Evolutionary conservation across 2,113 vertebrate species (phyloP).

Genomic region (Scomber colias): DNA sequence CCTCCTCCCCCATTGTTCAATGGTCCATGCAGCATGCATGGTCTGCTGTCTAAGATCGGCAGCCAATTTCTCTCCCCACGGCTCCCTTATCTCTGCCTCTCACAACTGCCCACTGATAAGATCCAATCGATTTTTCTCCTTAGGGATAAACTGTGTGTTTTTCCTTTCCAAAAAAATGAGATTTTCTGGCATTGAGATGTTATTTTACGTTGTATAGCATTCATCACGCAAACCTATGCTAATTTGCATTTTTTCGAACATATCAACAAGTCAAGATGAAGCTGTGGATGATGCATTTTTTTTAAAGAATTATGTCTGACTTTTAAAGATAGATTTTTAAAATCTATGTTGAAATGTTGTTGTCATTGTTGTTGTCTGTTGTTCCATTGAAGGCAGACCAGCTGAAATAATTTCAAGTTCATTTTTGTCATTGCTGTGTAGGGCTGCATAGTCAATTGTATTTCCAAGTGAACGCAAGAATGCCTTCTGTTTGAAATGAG

Average conservation of each 20-base stretch:
- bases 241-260: background rate
- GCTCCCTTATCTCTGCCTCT: slow-evolving; percentile 72
- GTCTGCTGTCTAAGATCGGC: slow-evolving; percentile 44
- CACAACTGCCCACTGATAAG: slow-evolving; percentile 73
- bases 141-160: slow-evolving; percentile 59
- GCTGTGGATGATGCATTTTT: background rate
- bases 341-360: background rate
- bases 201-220: slow-evolving; percentile 30
- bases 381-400: background rate
- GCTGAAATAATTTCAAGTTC: no score
- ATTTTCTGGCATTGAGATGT: slow-evolving; percentile 42
- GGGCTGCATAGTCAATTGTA: no score
- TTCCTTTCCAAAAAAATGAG: slow-evolving; percentile 56
- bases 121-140: slow-evolving; percentile 69
- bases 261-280: slow-evolving; percentile 39
- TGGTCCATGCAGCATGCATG: slow-evolving; percentile 31
- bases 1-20: slow-evolving; percentile 16
- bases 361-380: background rate
- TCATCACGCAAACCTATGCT: background rate
- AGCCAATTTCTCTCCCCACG: slow-evolving; percentile 61
- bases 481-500: background rate
- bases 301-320: background rate
- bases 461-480: no score
- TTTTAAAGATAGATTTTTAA: background rate
- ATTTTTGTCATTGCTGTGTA: background rate